phyloP scores from a whole-genome alignment of 2,797 vertebrate species.

The Myiotriccus ornatus region DNA sequence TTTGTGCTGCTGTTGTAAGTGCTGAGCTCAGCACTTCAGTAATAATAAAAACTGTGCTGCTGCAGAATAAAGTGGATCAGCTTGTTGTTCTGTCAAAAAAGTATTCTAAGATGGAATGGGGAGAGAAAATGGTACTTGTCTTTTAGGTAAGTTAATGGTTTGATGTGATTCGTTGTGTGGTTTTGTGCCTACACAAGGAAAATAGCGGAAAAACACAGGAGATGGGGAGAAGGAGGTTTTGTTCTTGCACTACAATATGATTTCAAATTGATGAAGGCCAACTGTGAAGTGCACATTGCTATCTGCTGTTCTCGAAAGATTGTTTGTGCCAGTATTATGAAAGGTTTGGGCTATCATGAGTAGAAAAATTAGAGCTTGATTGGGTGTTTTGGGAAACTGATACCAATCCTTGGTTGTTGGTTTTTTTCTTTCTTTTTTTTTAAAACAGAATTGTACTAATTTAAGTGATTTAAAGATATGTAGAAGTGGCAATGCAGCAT shows the following conservation, averaged over 20 bases:
- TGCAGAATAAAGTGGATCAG: neutral
- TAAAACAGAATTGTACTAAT: neutral
- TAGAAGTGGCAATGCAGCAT: neutral
- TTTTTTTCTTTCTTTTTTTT: neutral
- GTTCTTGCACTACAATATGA: fast-evolving
- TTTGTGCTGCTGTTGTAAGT: neutral
- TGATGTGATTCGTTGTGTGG: neutral
- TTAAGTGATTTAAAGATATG: neutral
- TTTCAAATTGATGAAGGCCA: neutral
- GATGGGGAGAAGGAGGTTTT: neutral
- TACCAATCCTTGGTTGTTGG: neutral
- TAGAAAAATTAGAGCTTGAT: neutral
- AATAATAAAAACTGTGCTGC: neutral
- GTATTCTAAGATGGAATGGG: neutral
- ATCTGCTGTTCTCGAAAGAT: neutral
- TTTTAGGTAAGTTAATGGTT: neutral
- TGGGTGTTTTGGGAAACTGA: neutral
- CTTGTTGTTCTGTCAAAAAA: neutral
- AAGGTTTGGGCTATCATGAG: neutral
- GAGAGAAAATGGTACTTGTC: neutral
- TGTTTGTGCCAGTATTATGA: neutral
- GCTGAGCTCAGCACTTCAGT: neutral
- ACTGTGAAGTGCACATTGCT: neutral
- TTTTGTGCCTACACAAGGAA: neutral
- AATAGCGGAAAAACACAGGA: neutral